Evolutionary conservation across 2,113 vertebrate species (phyloP).

Genomic region (Malurus elegans): DNA sequence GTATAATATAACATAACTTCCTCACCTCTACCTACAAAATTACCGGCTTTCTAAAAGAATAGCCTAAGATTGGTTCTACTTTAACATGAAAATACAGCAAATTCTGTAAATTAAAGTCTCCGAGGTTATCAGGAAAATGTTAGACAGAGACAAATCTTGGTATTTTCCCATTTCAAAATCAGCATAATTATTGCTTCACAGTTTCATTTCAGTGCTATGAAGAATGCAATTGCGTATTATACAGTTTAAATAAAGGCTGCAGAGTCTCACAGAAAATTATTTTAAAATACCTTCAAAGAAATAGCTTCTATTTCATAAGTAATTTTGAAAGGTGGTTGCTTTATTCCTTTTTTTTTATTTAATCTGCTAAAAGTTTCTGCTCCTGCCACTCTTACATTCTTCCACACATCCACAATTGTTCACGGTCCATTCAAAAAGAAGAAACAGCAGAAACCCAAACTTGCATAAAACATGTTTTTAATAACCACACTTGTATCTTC

Average conservation of each 20-base stretch:
- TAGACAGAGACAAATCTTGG: background rate
- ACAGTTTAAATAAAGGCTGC: background rate
- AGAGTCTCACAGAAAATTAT: background rate
- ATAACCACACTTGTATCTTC: background rate
- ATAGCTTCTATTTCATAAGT: background rate
- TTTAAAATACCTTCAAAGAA: background rate
- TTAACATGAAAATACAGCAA: background rate
- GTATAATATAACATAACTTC: background rate
- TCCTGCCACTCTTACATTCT: background rate
- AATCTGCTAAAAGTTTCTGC: background rate
- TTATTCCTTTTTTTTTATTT: background rate
- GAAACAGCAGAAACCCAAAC: background rate
- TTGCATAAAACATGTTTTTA: background rate
- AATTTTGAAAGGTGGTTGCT: background rate
- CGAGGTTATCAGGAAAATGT: background rate
- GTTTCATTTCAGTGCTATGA: background rate
- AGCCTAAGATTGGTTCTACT: background rate
- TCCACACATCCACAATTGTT: background rate
- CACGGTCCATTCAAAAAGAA: background rate
- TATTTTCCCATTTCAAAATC: background rate
- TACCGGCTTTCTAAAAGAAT: background rate
- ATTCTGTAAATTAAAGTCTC: background rate
- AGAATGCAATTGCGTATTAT: background rate
- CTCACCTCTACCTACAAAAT: background rate
- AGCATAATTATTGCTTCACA: background rate